These are phyloP conservation scores for Nesoenas mayeri DNA, from an alignment of 2,113 vertebrate genomes.

Conservation along the genomic window DNA sequence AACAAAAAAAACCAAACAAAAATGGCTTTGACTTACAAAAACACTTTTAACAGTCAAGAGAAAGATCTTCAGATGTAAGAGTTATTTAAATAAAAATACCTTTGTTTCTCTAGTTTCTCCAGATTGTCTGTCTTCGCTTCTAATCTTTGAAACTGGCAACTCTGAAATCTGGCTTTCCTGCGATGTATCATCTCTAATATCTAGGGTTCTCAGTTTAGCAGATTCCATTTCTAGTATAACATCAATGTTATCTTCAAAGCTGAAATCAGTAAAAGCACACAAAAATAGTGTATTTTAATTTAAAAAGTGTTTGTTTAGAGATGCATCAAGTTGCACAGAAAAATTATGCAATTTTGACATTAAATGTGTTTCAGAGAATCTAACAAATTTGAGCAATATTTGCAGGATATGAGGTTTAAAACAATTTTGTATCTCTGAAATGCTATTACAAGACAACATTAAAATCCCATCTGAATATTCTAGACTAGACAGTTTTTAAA, in stretches of 20 bases:
- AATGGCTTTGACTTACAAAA: neutral
- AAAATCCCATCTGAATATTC: neutral
- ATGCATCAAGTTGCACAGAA: neutral
- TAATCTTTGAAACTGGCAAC: neutral
- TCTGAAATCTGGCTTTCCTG: neutral
- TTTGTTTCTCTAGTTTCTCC: neutral
- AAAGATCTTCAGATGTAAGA: neutral
- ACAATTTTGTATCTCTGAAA: neutral
- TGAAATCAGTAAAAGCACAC: conserved; percentile 28
- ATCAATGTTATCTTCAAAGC: neutral
- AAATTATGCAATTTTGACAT: neutral
- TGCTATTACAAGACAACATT: neutral
- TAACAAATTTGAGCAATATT: neutral
- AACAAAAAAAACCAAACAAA: neutral
- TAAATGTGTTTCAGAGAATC: neutral
- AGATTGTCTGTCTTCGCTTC: neutral
- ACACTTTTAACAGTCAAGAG: neutral
- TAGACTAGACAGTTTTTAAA: neutral
- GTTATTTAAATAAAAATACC: neutral
- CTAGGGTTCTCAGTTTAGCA: neutral
- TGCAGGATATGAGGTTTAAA: neutral
- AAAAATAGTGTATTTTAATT: neutral
- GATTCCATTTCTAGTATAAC: neutral
- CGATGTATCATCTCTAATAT: neutral
- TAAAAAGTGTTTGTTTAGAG: neutral